Percentiles rank a stretch among this genome's conserved stretches.
These are phyloP conservation scores for Drosophila fungiperda DNA, from an alignment of 2,888 invertebrate genomes.

Conservation along the genomic window DNA sequence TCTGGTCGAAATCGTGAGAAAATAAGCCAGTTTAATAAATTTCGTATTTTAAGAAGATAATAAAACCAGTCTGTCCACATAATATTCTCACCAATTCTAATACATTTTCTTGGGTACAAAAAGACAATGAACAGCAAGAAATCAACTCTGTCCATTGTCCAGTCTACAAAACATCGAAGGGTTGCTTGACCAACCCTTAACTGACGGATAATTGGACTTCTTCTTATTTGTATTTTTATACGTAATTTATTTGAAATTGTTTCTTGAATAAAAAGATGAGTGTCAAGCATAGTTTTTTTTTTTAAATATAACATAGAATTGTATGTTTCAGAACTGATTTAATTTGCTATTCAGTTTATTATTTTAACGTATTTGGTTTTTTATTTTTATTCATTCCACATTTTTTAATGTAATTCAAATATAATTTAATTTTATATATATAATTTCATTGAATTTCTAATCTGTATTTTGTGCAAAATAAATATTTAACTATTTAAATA, in stretches of 20 bases:
- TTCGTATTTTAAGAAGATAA: not conserved
- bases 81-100: constrained; percentile 61
- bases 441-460: too few species aligned
- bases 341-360: too few species aligned
- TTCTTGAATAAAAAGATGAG: not conserved
- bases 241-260: not conserved
- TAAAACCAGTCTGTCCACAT: constrained; percentile 64
- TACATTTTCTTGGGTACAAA: constrained; percentile 54
- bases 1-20: constrained; percentile 36
- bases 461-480: too few species aligned
- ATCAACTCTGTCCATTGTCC: constrained; percentile 34
- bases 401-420: too few species aligned
- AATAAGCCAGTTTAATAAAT: constrained; percentile 54
- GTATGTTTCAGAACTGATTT: too few species aligned
- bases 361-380: too few species aligned
- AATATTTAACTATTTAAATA: too few species aligned
- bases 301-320: too few species aligned
- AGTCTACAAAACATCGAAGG: constrained; percentile 1
- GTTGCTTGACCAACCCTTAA: constrained; percentile 54
- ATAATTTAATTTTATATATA: too few species aligned
- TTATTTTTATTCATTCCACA: too few species aligned
- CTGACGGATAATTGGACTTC: too few species aligned
- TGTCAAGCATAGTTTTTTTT: too few species aligned
- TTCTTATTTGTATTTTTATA: not conserved
- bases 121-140: constrained; percentile 39